Conservation (phyloP, 2,797 vertebrate genomes). For the Coilia nasus region DNA sequence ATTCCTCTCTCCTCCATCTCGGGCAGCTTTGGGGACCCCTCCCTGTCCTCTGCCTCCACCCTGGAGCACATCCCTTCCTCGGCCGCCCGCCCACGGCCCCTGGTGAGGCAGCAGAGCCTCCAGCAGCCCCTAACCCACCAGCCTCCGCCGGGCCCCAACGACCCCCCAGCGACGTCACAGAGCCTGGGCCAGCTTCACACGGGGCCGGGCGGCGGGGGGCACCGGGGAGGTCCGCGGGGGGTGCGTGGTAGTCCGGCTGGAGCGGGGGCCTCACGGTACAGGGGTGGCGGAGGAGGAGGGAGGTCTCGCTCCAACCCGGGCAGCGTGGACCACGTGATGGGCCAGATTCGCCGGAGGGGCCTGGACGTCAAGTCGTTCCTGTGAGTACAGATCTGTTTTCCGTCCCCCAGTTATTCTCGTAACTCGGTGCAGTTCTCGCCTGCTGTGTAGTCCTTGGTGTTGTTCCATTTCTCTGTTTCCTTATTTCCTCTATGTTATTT, state of each 20-base stretch:
- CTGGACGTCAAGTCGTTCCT: constrained; percentile 98
- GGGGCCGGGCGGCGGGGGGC: constrained; percentile 83
- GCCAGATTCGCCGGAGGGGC: constrained; percentile 95
- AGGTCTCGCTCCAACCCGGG: constrained; percentile 93
- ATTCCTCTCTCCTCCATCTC: constrained; percentile 70
- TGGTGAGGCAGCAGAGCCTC: constrained; percentile 96
- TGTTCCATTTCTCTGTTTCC: not conserved
- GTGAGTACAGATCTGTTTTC: constrained; percentile 78
- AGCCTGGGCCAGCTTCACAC: constrained; percentile 94
- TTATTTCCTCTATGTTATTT: not conserved
- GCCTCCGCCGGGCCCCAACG: constrained; percentile 87
- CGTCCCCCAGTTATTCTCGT: not conserved
- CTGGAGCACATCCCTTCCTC: constrained; percentile 98
- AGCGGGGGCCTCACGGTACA: constrained; percentile 83
- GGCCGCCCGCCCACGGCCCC: constrained; percentile 88
- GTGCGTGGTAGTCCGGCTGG: constrained; percentile 87
- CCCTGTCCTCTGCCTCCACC: constrained; percentile 93
- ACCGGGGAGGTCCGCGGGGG: constrained; percentile 84
- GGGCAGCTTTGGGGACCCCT: constrained; percentile 78
- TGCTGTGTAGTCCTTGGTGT: not conserved
- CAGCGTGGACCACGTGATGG: constrained; percentile 98
- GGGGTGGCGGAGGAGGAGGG: constrained; percentile 81
- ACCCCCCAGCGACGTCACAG: constrained; percentile 96
- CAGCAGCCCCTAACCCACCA: constrained; percentile 97
- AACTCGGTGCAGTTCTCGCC: not conserved